Conservation (phyloP, 30 jellyfish, hydroid and myxozoan species). For the Hydractinia echinata region DNA sequence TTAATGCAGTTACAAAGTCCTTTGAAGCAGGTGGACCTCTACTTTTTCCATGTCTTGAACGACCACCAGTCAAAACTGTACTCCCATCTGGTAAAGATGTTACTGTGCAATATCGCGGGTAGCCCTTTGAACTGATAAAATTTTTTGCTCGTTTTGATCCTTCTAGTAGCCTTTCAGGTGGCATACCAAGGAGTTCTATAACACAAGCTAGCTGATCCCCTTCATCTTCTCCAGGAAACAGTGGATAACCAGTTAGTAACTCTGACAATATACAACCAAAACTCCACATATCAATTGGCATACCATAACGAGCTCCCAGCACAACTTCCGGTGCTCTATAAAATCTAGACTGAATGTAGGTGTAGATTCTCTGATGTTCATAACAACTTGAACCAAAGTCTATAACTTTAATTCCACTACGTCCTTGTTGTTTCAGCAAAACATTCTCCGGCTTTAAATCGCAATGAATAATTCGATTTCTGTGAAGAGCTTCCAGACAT, state of each 20-base stretch:
- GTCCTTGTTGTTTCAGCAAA: conserved; percentile 78
- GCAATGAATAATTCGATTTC: conserved; percentile 77
- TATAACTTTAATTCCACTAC: conserved; percentile 89
- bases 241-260: conserved; percentile 83
- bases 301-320: conserved; percentile 88
- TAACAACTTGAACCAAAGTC: conserved; percentile 96
- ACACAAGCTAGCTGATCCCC: conserved; percentile 89
- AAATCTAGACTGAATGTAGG: conserved; percentile 85
- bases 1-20: conserved; percentile 88
- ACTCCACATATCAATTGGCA: conserved; percentile 98
- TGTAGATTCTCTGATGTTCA: conserved; percentile 87
- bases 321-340: conserved; percentile 95
- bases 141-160: conserved; percentile 81
- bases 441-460: conserved; percentile 89
- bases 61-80: conserved; percentile 82
- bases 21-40: conserved; percentile 96
- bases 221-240: conserved; percentile 96
- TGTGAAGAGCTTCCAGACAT: conserved; percentile 74
- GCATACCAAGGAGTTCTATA: conserved; percentile 89
- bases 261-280: conserved; percentile 88
- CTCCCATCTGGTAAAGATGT: conserved; percentile 92
- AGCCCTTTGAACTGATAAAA: conserved; percentile 89
- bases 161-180: conserved; percentile 74
- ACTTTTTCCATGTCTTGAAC: conserved; percentile 85
- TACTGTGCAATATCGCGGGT: conserved; percentile 88